Evolutionary conservation across 2,113 vertebrate genomes (phyloP), one percentile per base, ranked within the genome.

Genomic region (Dicaeum eximium): DNA sequence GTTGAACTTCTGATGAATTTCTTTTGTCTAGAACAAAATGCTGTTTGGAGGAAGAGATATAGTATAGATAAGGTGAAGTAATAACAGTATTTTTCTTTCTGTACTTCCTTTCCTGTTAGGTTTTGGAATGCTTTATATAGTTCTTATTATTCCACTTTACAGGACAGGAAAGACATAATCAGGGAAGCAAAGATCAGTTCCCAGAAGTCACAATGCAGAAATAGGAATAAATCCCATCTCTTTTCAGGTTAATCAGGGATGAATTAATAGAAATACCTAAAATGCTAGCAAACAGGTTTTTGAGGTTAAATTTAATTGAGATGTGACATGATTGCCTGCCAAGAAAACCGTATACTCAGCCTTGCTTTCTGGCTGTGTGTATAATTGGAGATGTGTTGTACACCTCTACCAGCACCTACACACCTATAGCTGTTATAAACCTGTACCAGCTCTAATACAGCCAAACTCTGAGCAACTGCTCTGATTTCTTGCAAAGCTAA

Each of bases 11-110:
- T 92, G 93, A 96, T 97, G 85, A 93, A 96, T 95, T 97, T 92
- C 65, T 88, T 97, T 97, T 97, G 92, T 97, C 97, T 97, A 96
- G 87, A 90, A 92, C 74, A 96, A 97, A 96, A 97, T 17, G 16
- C 33, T 85, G 65, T 80, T 94, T 96, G 78, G 81, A 93, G 78
- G 80, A 96, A 94, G 82, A 94, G 83, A 65, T 80, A 38, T 4
- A n/a, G 27, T 50, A 14, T 66, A 91, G 84, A 50, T 92, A 88
- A 88, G 48, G 16, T 65, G 40, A 78, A 78, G 35, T 65, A 93
- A 78, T 84, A 86, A 83, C 10, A 42, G 58, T 48, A 33, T 13
- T 95, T 88, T 88, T 2, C 65, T 86, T 73, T 86, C 72, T 86
- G 25, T 72, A 65, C 25, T 91, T 91, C 18, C 37, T 87, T 62